Evolutionary conservation across 2,113 vertebrate species (phyloP).

Genomic region (Ceyx melanurus): DNA sequence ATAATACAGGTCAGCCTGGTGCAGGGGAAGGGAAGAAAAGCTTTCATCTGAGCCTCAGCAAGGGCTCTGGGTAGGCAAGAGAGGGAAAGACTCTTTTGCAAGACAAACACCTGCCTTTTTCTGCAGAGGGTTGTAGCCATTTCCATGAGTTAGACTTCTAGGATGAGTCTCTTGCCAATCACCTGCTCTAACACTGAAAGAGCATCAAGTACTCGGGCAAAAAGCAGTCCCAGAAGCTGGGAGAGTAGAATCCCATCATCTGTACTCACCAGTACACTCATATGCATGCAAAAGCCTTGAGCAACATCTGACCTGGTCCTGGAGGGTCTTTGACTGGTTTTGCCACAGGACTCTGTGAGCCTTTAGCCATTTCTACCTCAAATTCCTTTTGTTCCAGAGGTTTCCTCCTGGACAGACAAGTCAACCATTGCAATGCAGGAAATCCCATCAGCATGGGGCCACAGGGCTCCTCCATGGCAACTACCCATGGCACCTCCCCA

Average conservation of each 20-base stretch:
- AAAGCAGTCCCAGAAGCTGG: not conserved
- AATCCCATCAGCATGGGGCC: not conserved
- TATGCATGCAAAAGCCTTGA: not conserved
- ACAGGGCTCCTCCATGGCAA: not conserved
- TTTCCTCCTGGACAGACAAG: not conserved
- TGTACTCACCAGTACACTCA: not conserved
- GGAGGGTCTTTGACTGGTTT: not conserved
- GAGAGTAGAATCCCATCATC: not conserved
- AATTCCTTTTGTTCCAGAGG: not conserved
- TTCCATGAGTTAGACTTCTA: not conserved
- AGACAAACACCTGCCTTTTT: not conserved
- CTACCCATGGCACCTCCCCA: not conserved
- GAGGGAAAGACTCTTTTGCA: not conserved
- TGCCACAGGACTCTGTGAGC: not conserved
- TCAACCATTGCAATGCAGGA: not conserved
- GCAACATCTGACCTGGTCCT: not conserved
- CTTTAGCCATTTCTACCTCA: not conserved
- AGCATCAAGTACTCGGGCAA: not conserved
- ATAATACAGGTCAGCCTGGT: constrained; percentile 30
- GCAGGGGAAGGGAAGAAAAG: not conserved
- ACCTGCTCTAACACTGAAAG: not conserved
- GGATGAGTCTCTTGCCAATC: not conserved
- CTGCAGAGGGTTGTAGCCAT: not conserved
- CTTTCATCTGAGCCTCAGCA: not conserved
- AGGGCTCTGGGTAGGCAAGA: not conserved